phyloP scores from a whole-genome alignment of 2,797 vertebrate species.

The Rhynchotus rufescens region DNA sequence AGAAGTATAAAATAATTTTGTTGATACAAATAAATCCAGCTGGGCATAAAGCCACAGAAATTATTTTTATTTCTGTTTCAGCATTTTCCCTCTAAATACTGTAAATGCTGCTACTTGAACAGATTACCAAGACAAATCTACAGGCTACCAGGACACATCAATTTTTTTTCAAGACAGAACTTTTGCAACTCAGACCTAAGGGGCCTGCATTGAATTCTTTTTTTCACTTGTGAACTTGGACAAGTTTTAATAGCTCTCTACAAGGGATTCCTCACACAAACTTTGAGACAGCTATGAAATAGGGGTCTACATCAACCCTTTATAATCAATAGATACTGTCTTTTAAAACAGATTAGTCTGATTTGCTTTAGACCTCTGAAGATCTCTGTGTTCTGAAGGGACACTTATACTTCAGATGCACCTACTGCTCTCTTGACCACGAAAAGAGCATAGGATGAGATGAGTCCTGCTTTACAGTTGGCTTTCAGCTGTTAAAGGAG shows the following conservation, averaged over 20 bases:
- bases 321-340: neutral
- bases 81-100: neutral
- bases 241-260: neutral
- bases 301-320: neutral
- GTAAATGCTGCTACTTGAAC: neutral
- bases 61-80: neutral
- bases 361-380: neutral
- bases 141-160: neutral
- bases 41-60: neutral
- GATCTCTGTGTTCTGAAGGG: neutral
- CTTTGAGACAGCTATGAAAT: neutral
- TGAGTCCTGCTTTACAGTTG: neutral
- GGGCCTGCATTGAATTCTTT: neutral
- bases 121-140: neutral
- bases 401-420: neutral
- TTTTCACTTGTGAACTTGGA: neutral
- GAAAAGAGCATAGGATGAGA: neutral
- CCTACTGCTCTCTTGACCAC: neutral
- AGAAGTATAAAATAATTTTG: neutral
- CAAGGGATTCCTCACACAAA: neutral
- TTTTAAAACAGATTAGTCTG: neutral
- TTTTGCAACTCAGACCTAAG: neutral
- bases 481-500: neutral
- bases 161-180: neutral
- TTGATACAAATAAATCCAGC: neutral